phyloP scores from a whole-genome alignment of 2,797 vertebrate species.

The Chlorospingus flavigularis region DNA sequence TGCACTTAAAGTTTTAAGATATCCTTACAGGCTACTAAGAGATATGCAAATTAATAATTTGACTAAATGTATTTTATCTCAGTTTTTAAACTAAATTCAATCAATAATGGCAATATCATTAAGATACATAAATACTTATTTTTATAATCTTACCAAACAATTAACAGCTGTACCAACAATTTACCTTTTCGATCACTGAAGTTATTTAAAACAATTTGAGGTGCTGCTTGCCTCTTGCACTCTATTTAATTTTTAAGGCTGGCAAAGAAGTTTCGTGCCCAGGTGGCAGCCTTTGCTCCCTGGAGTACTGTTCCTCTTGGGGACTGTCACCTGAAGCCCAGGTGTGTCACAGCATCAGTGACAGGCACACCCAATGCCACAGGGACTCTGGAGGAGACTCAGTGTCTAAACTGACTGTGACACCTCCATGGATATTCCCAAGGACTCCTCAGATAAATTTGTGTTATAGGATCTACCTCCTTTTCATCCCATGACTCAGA shows the following conservation, averaged over 20 bases:
- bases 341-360: background rate
- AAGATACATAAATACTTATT: background rate
- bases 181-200: background rate
- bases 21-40: background rate
- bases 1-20: background rate
- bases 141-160: background rate
- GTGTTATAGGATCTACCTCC: background rate
- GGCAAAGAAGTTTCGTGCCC: background rate
- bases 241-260: background rate
- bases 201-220: background rate
- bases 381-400: background rate
- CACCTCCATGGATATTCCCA: background rate
- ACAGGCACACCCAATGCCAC: accelerated
- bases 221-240: background rate
- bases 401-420: accelerated
- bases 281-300: background rate
- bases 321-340: background rate
- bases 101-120: background rate
- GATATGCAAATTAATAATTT: background rate
- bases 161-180: background rate
- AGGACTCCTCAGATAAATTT: background rate
- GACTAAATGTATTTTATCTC: background rate
- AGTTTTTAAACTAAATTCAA: background rate
- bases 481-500: background rate
- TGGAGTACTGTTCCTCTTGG: background rate